Conservation (phyloP, 2,888 invertebrate species). For the Eulithis prunata region DNA sequence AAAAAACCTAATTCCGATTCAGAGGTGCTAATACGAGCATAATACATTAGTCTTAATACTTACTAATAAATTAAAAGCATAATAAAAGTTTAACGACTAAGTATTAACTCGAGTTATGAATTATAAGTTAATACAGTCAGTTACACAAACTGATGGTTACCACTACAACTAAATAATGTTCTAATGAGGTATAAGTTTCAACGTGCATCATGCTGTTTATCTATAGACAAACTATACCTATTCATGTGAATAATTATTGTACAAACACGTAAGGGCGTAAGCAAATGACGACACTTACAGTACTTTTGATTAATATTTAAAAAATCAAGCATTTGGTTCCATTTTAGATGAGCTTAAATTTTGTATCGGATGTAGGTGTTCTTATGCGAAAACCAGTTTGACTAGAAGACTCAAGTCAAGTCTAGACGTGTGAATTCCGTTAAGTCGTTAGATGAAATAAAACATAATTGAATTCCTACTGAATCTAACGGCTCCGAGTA, state of each 20-base stretch:
- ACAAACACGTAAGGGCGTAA: no score
- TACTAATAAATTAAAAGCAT: not conserved
- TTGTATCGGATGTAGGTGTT: conserved; percentile 9
- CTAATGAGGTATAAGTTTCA: no score
- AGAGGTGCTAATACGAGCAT: not conserved
- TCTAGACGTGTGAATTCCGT: conserved; percentile 21
- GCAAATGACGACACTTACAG: no score
- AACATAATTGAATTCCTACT: not conserved
- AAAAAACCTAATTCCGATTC: no score
- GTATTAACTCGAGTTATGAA: conserved; percentile 17
- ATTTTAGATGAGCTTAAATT: conserved; percentile 14
- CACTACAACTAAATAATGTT: no score
- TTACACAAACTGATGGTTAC: no score
- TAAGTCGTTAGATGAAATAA: conserved; percentile 12
- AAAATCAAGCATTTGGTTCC: not conserved
- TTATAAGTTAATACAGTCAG: not conserved
- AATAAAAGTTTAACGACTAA: conserved; percentile 17
- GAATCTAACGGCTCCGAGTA: conserved; percentile 5
- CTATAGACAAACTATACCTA: no score
- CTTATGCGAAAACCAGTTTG: conserved; percentile 18
- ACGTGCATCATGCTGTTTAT: no score
- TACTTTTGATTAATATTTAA: not conserved
- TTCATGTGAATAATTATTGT: no score
- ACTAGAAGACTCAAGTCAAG: conserved; percentile 13
- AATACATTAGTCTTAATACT: conserved; percentile 1